phyloP scores from a whole-genome alignment of 2,113 vertebrate species.

The Anolis sagrei region DNA sequence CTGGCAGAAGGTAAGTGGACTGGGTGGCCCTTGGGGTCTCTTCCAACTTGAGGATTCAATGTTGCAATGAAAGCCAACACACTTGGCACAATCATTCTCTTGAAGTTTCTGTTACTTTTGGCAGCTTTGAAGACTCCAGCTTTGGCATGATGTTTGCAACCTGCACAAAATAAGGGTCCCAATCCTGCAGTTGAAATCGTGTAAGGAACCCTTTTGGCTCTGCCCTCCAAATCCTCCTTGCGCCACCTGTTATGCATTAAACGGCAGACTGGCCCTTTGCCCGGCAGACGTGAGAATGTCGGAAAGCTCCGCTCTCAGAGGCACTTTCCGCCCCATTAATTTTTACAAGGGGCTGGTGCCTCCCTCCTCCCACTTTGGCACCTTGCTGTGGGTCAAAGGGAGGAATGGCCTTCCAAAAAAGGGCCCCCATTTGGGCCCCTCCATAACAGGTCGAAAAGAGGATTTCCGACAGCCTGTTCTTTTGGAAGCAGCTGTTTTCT shows the following conservation, averaged over 20 bases:
- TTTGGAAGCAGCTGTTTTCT: not conserved
- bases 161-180: constrained; percentile 16
- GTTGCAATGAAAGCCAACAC: no score
- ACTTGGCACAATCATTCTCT: no score
- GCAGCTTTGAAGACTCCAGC: not conserved
- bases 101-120: no score
- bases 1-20: no score
- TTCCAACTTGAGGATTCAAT: no score
- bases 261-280: not conserved
- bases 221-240: constrained; percentile 33
- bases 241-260: constrained; percentile 63
- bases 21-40: no score
- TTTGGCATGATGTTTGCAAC: accelerated
- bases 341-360: constrained; percentile 1
- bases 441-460: not conserved
- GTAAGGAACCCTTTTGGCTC: not conserved
- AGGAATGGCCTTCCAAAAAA: not conserved
- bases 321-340: constrained; percentile 52
- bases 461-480: not conserved
- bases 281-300: not conserved
- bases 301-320: not conserved
- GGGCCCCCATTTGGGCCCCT: not conserved
- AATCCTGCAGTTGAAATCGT: not conserved
- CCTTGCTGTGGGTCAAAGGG: not conserved
- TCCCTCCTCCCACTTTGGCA: not conserved